These are phyloP conservation scores for Zhengitettix transpicula DNA, from an alignment of 2,888 invertebrate genomes.

Conservation along the genomic window DNA sequence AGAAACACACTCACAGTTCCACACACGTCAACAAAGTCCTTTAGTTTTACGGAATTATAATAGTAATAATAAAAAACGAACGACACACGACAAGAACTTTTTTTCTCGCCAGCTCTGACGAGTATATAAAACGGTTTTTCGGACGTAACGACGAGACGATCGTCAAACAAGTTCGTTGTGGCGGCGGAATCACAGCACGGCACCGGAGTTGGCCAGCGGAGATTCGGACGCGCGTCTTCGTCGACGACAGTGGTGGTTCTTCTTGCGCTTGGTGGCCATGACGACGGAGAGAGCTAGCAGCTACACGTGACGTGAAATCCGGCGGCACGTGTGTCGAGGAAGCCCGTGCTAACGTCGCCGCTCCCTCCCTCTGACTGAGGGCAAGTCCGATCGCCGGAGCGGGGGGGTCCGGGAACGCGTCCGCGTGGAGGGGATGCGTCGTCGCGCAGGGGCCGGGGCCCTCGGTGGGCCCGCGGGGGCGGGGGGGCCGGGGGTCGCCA, in stretches of 20 bases:
- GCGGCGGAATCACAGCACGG: not conserved
- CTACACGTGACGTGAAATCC: not conserved
- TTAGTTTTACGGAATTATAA: too few species aligned
- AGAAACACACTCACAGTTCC: not conserved
- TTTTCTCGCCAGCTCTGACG: too few species aligned
- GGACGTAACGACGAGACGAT: too few species aligned
- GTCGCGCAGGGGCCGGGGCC: not conserved
- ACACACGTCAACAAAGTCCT: not conserved
- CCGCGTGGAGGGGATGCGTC: constrained; percentile 17
- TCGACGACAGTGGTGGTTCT: not conserved
- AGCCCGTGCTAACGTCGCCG: constrained; percentile 1
- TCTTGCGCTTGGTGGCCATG: not conserved
- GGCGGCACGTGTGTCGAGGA: not conserved
- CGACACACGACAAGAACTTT: too few species aligned
- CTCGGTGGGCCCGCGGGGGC: not conserved
- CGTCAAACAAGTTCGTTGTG: too few species aligned
- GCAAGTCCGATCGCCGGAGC: constrained; percentile 20
- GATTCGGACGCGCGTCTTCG: not conserved
- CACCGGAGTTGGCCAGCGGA: not conserved
- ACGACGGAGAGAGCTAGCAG: not conserved
- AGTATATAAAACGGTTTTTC: too few species aligned
- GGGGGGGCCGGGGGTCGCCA: not conserved
- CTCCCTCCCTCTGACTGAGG: constrained; percentile 9
- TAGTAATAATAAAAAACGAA: too few species aligned
- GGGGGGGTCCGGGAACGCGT: constrained; percentile 19